phyloP scores from a whole-genome alignment of 2,888 invertebrate genomes.

The Axea sp. region DNA sequence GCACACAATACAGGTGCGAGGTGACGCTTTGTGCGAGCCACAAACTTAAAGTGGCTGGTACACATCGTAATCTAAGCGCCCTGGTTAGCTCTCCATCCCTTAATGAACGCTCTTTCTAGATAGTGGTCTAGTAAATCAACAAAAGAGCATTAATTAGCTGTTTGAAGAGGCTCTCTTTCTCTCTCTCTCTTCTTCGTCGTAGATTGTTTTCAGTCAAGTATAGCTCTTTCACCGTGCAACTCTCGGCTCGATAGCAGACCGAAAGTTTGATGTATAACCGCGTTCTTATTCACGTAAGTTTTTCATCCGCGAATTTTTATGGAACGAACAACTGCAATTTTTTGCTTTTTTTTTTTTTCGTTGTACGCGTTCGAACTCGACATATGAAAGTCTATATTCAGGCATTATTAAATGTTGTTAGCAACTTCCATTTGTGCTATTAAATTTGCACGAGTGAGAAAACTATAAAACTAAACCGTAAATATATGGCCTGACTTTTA shows the following conservation, averaged over 20 bases:
- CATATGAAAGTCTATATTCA: slow-evolving; percentile 21
- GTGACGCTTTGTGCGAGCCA: slow-evolving; percentile 54
- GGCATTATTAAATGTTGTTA: slow-evolving; percentile 25
- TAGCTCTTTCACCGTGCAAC: slow-evolving; percentile 45
- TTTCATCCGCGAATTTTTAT: slow-evolving; percentile 29
- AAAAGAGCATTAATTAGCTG: slow-evolving; percentile 63
- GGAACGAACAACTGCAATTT: slow-evolving; percentile 26
- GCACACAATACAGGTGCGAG: slow-evolving; percentile 44
- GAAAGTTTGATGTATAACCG: slow-evolving; percentile 49
- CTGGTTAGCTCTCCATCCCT: slow-evolving; percentile 55
- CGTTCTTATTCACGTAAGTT: slow-evolving; percentile 50
- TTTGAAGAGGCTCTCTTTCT: slow-evolving; percentile 44
- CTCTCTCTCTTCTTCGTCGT: slow-evolving; percentile 22
- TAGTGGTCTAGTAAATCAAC: slow-evolving; percentile 58
- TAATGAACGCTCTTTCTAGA: slow-evolving; percentile 62
- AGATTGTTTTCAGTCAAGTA: slow-evolving; percentile 59
- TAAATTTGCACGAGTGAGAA: neutral
- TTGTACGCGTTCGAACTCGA: slow-evolving; percentile 11
- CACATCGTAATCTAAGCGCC: slow-evolving; percentile 60
- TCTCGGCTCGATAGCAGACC: slow-evolving; percentile 38
- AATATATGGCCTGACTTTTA: slow-evolving; percentile 14
- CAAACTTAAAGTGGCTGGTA: slow-evolving; percentile 61
- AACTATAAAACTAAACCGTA: slow-evolving; percentile 12
- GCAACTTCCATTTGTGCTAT: slow-evolving; percentile 20
- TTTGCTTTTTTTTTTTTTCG: slow-evolving; percentile 12